Evolutionary conservation across 2,797 vertebrate species (phyloP).

Genomic region (Knipowitschia caucasica): DNA sequence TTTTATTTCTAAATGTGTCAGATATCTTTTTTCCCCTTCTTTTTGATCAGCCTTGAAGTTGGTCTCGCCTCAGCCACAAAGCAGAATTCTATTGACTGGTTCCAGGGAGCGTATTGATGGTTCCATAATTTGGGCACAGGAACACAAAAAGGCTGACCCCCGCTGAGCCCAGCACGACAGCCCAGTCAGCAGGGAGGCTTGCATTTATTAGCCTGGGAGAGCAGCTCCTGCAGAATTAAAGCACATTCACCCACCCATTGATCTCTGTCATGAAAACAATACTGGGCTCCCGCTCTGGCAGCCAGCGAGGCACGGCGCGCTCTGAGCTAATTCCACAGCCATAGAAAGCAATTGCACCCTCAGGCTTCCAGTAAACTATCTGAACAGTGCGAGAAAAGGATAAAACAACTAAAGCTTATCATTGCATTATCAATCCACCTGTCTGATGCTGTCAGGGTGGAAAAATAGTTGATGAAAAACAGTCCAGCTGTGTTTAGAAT

Average conservation of each 20-base stretch:
- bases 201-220: conserved; percentile 85
- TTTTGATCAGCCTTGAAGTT: conserved; percentile 78
- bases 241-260: conserved; percentile 81
- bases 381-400: conserved; percentile 70
- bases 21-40: conserved; percentile 49
- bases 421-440: conserved; percentile 75
- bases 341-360: conserved; percentile 71
- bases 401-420: conserved; percentile 59
- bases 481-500: conserved; percentile 50
- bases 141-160: conserved; percentile 81
- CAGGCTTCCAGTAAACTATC: conserved; percentile 68
- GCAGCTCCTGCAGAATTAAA: conserved; percentile 80
- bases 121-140: conserved; percentile 85
- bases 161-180: conserved; percentile 82
- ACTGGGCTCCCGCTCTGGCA: conserved; percentile 72
- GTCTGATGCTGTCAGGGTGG: conserved; percentile 52
- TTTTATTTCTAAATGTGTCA: conserved; percentile 67
- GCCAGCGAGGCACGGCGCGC: conserved; percentile 63
- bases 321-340: conserved; percentile 71
- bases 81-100: conserved; percentile 79
- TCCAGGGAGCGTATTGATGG: conserved; percentile 82
- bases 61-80: conserved; percentile 78
- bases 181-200: conserved; percentile 82
- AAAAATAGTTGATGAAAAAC: conserved; percentile 50
- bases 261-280: conserved; percentile 85